Evolutionary conservation across 2,113 vertebrate genomes (phyloP).

Genomic region (Myotis yumanensis): DNA sequence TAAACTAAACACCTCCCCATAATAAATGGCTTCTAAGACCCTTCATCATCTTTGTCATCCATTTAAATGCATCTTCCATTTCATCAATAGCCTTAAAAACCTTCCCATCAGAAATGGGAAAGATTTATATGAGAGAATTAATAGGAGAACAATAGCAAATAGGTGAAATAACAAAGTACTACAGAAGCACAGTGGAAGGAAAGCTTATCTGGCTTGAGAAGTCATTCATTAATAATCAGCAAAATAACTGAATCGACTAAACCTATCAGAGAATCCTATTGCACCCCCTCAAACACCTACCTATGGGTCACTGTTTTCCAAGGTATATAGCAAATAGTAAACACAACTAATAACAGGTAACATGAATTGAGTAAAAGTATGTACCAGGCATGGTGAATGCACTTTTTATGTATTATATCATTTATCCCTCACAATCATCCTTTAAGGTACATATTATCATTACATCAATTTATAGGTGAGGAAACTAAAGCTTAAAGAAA

Average conservation of each 20-base stretch:
- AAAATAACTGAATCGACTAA: not conserved
- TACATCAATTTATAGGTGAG: not conserved
- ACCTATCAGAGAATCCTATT: not conserved
- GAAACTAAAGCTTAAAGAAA: slow-evolving; percentile 8
- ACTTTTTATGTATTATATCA: not conserved
- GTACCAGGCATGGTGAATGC: not conserved
- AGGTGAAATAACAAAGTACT: not conserved
- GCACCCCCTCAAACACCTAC: not conserved
- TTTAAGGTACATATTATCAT: not conserved
- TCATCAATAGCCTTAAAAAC: not conserved
- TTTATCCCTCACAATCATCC: not conserved
- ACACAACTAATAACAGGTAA: not conserved
- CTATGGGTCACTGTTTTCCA: not conserved
- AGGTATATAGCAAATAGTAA: not conserved
- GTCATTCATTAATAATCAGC: not conserved
- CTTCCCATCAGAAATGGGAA: not conserved
- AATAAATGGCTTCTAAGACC: slow-evolving; percentile 6
- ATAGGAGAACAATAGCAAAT: not conserved
- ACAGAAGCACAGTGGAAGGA: not conserved
- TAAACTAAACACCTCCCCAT: not conserved
- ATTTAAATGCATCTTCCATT: slow-evolving; percentile 16
- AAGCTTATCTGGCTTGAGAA: not conserved
- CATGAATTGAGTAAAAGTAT: not conserved
- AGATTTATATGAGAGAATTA: not conserved
- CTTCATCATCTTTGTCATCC: not conserved